These are phyloP conservation scores for Hypercompe scribonia DNA, from an alignment of 2,888 invertebrate species.

Conservation along the genomic window DNA sequence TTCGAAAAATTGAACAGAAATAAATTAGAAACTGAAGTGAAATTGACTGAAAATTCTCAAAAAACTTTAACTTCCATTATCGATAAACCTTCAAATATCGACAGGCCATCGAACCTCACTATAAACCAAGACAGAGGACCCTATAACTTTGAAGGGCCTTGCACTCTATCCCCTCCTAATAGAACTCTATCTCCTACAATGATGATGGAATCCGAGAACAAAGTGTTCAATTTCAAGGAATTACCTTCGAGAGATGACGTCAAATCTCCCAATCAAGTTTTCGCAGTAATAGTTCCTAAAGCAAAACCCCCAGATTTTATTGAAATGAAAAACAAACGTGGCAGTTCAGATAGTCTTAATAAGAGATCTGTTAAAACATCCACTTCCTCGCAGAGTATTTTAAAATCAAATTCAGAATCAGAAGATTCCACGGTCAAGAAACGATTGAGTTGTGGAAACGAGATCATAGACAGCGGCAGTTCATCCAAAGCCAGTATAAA, in stretches of 20 bases:
- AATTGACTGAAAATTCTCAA: constrained; percentile 71
- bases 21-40: constrained; percentile 86
- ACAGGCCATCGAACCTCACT: constrained; percentile 71
- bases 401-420: constrained; percentile 76
- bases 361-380: constrained; percentile 71
- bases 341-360: constrained; percentile 73
- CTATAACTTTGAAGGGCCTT: constrained; percentile 75
- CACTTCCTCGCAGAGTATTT: constrained; percentile 74
- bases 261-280: constrained; percentile 71
- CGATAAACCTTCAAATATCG: constrained; percentile 69
- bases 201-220: constrained; percentile 75
- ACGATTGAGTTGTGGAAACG: constrained; percentile 81
- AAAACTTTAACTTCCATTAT: constrained; percentile 70
- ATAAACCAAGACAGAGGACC: constrained; percentile 63
- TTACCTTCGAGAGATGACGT: constrained; percentile 68
- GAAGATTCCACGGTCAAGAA: constrained; percentile 80
- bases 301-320: constrained; percentile 64
- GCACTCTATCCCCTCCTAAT: constrained; percentile 79
- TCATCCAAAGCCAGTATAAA: constrained; percentile 79
- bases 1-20: constrained; percentile 74
- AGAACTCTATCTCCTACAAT: constrained; percentile 79
- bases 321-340: constrained; percentile 65
- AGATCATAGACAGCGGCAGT: constrained; percentile 72
- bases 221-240: constrained; percentile 80
- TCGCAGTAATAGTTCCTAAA: constrained; percentile 83